phyloP scores from a whole-genome alignment of 2,888 invertebrate species.

The Cryptocephalus primarius region DNA sequence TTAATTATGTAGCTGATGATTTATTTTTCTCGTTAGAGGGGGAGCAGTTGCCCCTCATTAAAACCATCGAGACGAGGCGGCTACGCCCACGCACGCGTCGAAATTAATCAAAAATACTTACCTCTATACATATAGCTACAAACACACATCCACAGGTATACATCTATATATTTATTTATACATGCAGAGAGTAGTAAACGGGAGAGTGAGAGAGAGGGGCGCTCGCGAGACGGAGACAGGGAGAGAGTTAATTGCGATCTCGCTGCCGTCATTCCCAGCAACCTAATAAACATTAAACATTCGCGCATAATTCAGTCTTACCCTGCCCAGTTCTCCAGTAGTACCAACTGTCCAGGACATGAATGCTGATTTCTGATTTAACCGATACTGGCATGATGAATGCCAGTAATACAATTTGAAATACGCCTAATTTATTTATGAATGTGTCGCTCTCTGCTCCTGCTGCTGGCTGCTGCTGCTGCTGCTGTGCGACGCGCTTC shows the following conservation, averaged over 20 bases:
- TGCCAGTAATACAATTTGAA: constrained; percentile 21
- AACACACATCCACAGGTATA: too few relatives aligned
- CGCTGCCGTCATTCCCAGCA: constrained; percentile 35
- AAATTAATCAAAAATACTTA: neutral
- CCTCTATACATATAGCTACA: neutral
- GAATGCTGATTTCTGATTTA: constrained; percentile 26
- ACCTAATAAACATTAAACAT: constrained; percentile 38
- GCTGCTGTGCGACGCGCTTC: neutral
- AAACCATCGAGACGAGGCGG: too few relatives aligned
- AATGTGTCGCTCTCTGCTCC: constrained; percentile 12
- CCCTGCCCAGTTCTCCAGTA: constrained; percentile 26
- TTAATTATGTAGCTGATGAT: too few relatives aligned
- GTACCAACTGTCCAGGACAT: constrained; percentile 23
- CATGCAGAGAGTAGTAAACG: too few relatives aligned
- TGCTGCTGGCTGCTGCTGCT: neutral
- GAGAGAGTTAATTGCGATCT: constrained; percentile 30
- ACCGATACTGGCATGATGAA: constrained; percentile 23
- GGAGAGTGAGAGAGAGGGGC: too few relatives aligned
- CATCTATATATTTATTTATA: too few relatives aligned
- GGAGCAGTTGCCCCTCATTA: too few relatives aligned
- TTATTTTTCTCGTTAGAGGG: too few relatives aligned
- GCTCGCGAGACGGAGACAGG: neutral
- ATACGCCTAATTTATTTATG: constrained; percentile 25
- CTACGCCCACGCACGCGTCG: too few relatives aligned
- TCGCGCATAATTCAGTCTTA: constrained; percentile 37